Base-by-base conservation (phyloP, 2,797 vertebrate species). In the Pseudochaenichthys georgianus region DNA sequence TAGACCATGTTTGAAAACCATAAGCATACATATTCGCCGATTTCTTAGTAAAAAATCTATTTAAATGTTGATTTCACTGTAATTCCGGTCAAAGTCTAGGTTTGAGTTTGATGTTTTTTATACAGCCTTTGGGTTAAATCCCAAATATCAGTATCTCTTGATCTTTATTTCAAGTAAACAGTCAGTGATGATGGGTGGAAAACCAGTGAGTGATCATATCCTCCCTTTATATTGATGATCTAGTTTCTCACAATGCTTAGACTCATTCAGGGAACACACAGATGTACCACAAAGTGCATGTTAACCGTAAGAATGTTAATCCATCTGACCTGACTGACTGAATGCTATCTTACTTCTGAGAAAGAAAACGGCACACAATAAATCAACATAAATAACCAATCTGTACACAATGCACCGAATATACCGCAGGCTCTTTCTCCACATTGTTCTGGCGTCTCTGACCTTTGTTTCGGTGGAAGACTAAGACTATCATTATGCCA, bases 361-460 rank as follows among this genome's bases (percentile, higher is more conserved):
- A 60, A 19, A 13, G 19, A 13, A 66, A 42, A 5, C 41, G 4
- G n/a, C 42, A 42, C 31, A 66, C 54, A 38, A 4, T 9, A 43
- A 38, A 16, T n/a, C 17, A 13, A 15, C 17, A 12, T 19, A 52
- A 70, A 17, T 54, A n/a, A 16, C 11, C 41, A 28, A 23, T 62
- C 55, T 72, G 75, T 62, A 52, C 31, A 34, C 28, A 16, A 16
- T 41, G 64, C 70, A 9, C 53, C 43, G 52, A 53, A 19, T 52
- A 51, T 15, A 60, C 63, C 70, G 13, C 75, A 17, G 23, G 51
- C 15, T 51, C 15, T 34, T 13, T 21, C 50, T 63, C 4, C 23
- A 52, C 54, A 53, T 65, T 62, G 42, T 68, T 66, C 47, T 63
- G 58, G n/a, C 13, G 45, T 19, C 16, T 19, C 60, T 2, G 60